phyloP scores from a whole-genome alignment of 2,888 invertebrate species.

The Argyresthia albistria region DNA sequence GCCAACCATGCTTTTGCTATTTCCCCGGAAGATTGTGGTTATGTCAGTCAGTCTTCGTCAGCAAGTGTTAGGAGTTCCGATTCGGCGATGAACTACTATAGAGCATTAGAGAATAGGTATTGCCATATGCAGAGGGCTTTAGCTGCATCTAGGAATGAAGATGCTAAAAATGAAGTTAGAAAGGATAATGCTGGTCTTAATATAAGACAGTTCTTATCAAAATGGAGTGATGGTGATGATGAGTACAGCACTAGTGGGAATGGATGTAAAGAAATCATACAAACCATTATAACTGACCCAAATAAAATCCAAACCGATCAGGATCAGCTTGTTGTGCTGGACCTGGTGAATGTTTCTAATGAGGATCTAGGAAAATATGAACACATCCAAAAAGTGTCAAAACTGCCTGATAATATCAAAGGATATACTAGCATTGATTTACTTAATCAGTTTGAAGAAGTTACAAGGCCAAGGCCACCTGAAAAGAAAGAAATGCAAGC shows the following conservation, averaged over 20 bases:
- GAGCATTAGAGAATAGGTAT: slow-evolving; percentile 42
- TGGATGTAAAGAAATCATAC: slow-evolving; percentile 21
- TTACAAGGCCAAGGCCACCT: slow-evolving; percentile 40
- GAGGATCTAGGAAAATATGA: slow-evolving; percentile 65
- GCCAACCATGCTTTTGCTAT: slow-evolving; percentile 34
- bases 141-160: slow-evolving; percentile 26
- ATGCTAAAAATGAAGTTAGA: slow-evolving; percentile 17
- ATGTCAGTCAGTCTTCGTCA: slow-evolving; percentile 61
- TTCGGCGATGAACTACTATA: slow-evolving; percentile 29
- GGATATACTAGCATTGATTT: slow-evolving; percentile 61
- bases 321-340: slow-evolving; percentile 63
- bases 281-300: slow-evolving; percentile 10
- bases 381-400: slow-evolving; percentile 65
- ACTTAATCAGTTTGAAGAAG: slow-evolving; percentile 61
- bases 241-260: slow-evolving; percentile 21
- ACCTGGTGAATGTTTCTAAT: slow-evolving; percentile 56
- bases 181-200: slow-evolving; percentile 47
- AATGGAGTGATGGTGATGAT: slow-evolving; percentile 69
- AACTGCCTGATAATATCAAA: slow-evolving; percentile 65
- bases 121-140: slow-evolving; percentile 26
- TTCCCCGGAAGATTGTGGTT: slow-evolving; percentile 60
- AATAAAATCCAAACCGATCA: slow-evolving; percentile 31
- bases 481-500: slow-evolving; percentile 24
- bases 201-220: slow-evolving; percentile 63
- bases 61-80: slow-evolving; percentile 57